Percentiles rank a stretch among this genome's conserved stretches.
Evolutionary conservation across 2,888 invertebrate species (phyloP).

Genomic region (Agonum fuliginosum): DNA sequence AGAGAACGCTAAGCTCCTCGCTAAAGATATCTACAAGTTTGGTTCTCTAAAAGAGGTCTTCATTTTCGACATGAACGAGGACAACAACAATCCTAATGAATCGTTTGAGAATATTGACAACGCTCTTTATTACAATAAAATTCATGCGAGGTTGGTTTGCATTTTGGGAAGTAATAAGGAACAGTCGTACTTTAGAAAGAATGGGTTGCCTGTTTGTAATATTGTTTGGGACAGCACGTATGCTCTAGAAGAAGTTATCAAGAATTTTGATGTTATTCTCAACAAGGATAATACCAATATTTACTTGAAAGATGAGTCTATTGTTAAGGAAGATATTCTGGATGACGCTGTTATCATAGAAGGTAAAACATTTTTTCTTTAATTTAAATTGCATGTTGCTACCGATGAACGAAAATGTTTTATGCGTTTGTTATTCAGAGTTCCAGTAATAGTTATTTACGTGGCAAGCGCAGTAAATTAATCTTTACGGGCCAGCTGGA

Average conservation of each 20-base stretch:
- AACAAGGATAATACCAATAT: slow-evolving; percentile 31
- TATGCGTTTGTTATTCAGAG: neutral
- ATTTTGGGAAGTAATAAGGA: slow-evolving; percentile 18
- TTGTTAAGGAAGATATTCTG: neutral
- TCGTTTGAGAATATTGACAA: slow-evolving; percentile 69
- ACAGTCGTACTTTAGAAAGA: slow-evolving; percentile 1
- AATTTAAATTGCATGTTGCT: neutral
- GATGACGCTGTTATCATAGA: neutral
- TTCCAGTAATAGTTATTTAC: no score
- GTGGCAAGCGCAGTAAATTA: no score
- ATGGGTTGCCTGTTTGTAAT: slow-evolving; percentile 68
- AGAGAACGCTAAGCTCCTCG: slow-evolving; percentile 65
- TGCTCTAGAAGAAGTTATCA: slow-evolving; percentile 67
- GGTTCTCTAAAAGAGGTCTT: slow-evolving; percentile 69
- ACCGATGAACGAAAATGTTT: neutral
- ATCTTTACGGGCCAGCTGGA: no score
- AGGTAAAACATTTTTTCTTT: neutral
- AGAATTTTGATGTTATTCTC: slow-evolving; percentile 69
- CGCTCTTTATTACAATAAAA: slow-evolving; percentile 65
- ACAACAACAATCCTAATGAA: no score
- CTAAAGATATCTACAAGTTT: neutral
- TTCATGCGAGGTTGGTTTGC: slow-evolving; percentile 4
- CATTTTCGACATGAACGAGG: slow-evolving; percentile 67
- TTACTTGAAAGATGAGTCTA: neutral
- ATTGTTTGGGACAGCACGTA: slow-evolving; percentile 67